Evolutionary conservation across 2,888 invertebrate genomes (phyloP), one percentile per base, ranked within the genome.

Genomic region (Chrysomela aeneicollis): DNA sequence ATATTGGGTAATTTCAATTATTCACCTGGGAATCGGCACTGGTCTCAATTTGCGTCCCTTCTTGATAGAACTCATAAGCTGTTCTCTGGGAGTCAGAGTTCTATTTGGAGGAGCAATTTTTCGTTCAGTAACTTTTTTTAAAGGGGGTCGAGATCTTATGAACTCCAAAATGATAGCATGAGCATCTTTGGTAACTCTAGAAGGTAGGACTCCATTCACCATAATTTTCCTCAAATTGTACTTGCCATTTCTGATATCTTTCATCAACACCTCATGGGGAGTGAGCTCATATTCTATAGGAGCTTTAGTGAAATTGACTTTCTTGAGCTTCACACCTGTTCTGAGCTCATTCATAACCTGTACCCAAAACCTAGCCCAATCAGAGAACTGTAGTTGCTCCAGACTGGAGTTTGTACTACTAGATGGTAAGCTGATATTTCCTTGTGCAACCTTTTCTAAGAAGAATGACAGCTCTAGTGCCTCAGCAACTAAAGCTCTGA

Each of bases 331-430:
- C 8, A 97, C 96, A 21, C 97, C 97, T 82, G 92, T 91, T 59
- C 97, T 86, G 64, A 98, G 86, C 82, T 97, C 94, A 71, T 92
- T 91, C 81, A 97, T 96, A 50, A 97, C 95, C 87, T 96, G 95
- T 81, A 95, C 91, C 96, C 96, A 96, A 83, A 97, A 92, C 78
- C 95, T 89, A 72, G 97, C 96, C 96, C 97, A 97, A 84, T 97
- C 96, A 71, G 90, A 90, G 81, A 95, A 92, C 81, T 93, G 90
- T 77, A 97, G 85, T 77, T 92, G 91, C 77, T 93, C 92, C 59
- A 96, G 86, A 76, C 92, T 91, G 63, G 87, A 85, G 74, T 88
- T 85, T 53, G 85, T 82, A 66, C 85, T 85, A 79, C 89, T 88
- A 73, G 88, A 88, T 52, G 88, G 86, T 75, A 90, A 83, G 78